phyloP scores from a whole-genome alignment of 2,888 invertebrate genomes.

The Xylophagus ater region DNA sequence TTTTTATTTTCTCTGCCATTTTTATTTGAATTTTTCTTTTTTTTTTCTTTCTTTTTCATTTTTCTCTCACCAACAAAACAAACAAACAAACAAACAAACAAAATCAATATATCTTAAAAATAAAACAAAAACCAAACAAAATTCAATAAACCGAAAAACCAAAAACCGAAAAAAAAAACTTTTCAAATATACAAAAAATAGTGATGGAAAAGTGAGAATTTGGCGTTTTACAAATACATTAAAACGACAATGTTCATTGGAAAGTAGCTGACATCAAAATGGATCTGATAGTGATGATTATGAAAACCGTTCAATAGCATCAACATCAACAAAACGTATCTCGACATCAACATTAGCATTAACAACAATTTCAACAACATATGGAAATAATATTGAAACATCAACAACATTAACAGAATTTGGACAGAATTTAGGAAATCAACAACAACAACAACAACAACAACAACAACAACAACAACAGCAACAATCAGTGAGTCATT shows the following conservation, averaged over 20 bases:
- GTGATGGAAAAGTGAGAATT: slow-evolving; percentile 27
- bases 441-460: background rate
- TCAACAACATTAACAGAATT: background rate
- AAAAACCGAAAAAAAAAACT: too few relatives aligned
- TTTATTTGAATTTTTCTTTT: slow-evolving; percentile 4
- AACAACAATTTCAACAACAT: background rate
- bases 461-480: slow-evolving; percentile 1
- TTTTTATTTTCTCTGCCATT: slow-evolving; percentile 6
- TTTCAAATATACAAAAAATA: too few relatives aligned
- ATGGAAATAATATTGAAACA: slow-evolving; percentile 1
- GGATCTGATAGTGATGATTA: background rate
- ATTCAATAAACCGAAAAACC: too few relatives aligned
- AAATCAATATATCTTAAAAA: too few relatives aligned
- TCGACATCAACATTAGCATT: slow-evolving; percentile 9
- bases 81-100: too few relatives aligned
- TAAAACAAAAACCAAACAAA: too few relatives aligned
- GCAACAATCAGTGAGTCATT: too few relatives aligned
- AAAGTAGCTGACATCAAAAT: slow-evolving; percentile 22
- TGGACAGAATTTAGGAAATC: too few relatives aligned
- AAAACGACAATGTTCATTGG: slow-evolving; percentile 24
- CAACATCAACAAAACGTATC: slow-evolving; percentile 10
- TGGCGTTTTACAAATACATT: slow-evolving; percentile 26
- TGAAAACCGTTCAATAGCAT: slow-evolving; percentile 6
- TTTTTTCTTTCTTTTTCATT: slow-evolving; percentile 8
- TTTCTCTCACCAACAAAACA: too few relatives aligned